Base-by-base conservation (phyloP, 2,888 invertebrate species). In the Pyrocoelia pectoralis region DNA sequence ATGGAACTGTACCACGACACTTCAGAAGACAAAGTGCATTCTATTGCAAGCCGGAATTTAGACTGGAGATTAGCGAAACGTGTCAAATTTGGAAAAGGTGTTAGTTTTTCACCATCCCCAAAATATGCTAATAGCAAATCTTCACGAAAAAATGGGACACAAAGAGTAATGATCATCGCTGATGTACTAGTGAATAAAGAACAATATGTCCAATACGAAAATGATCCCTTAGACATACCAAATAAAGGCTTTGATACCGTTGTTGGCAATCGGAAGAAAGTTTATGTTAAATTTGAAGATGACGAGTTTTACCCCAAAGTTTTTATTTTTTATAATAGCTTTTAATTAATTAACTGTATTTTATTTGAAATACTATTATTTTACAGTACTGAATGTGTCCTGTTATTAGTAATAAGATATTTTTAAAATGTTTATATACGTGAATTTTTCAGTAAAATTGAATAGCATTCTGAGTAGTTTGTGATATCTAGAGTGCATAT, bases 271-370 rank as follows among this genome's bases (percentile, higher is more conserved):
- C 46, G 53, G 29, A 67, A 68, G 0, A 58, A 67, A 6, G 79
- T 79, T 1, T 77, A 70, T 64, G 79, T 80, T 0, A 80, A 80
- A 66, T 80, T 74, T 69, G 74, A 75, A 56, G 80, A 80, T 57
- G 69, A 74, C 53, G 80, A 80, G 59, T 80, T 75, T 70, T 78
- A 79, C 63, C 79, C 80, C 1, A 69, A 69, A 9, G 79, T 79
- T 68, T 70, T 78, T 40, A 73, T 74, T 4, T 77, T 70, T 64
- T 74, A 73, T 33, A 46, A 18, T 10, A 62, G 57, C 13, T 24
- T 24, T 5, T 24, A 6, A 6, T 24, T 24, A 24, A 5, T 24
- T 5, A 24, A 24, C 6, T 24, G 24, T 24, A 24, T 24, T 24
- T 3, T 24, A 5, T 24, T 5, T 24, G 24, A 24, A n/a, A n/a